Conservation (phyloP, 2,797 vertebrate species). For the Gastrophryne carolinensis region DNA sequence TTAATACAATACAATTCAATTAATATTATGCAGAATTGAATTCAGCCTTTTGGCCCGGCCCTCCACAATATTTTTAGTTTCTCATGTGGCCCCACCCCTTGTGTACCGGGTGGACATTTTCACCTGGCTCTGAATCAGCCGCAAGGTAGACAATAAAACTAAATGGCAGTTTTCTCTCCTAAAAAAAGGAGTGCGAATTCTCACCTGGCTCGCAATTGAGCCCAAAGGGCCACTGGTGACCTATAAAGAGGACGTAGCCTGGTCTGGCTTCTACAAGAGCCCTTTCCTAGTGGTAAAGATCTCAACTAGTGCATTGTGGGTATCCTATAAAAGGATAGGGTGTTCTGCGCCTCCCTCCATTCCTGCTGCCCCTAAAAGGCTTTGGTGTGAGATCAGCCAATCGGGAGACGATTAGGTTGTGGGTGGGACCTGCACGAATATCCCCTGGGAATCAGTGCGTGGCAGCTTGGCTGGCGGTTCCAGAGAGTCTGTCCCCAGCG, state of each 20-base stretch:
- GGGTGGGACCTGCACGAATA: slow-evolving; percentile 71
- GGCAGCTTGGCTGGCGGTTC: slow-evolving; percentile 83
- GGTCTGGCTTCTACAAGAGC: background rate
- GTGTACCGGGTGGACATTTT: no score
- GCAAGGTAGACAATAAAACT: no score
- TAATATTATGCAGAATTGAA: no score
- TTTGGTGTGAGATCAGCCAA: slow-evolving; percentile 1
- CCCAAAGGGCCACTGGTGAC: background rate
- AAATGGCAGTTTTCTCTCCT: no score
- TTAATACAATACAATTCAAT: no score
- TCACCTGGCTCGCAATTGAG: no score
- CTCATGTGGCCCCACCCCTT: no score
- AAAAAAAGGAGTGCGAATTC: no score
- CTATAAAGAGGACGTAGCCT: background rate
- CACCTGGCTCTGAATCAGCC: no score
- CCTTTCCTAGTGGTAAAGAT: background rate
- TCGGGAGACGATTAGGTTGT: slow-evolving; percentile 65
- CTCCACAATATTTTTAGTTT: no score
- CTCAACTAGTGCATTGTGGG: slow-evolving; percentile 14
- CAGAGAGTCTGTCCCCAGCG: slow-evolving; percentile 68
- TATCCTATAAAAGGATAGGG: background rate
- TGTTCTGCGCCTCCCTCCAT: background rate
- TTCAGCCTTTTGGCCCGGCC: no score
- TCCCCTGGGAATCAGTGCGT: slow-evolving; percentile 75
- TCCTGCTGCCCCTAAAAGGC: background rate